These are phyloP conservation scores for Acrobasis repandana DNA, from an alignment of 2,888 invertebrate genomes.

Conservation along the genomic window DNA sequence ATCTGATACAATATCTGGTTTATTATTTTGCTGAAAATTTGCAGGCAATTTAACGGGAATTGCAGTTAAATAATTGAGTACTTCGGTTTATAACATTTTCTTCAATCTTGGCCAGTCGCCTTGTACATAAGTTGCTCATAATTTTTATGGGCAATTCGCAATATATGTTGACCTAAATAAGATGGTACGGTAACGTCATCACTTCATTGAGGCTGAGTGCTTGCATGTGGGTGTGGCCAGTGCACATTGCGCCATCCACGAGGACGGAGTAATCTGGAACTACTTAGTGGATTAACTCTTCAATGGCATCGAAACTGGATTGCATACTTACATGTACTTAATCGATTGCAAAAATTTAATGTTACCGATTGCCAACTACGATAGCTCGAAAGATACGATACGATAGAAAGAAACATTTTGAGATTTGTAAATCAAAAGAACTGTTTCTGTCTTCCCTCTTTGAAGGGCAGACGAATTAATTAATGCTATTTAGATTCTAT, in stretches of 20 bases:
- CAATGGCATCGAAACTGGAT: no score
- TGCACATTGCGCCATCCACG: constrained; percentile 42
- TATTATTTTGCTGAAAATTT: no score
- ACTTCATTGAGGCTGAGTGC: constrained; percentile 50
- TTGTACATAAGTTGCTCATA: constrained; percentile 37
- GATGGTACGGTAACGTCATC: constrained; percentile 68
- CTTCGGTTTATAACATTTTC: background rate
- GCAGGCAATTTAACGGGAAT: background rate
- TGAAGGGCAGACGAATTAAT: no score
- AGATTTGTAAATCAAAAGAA: no score
- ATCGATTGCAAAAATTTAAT: no score
- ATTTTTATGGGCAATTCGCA: constrained; percentile 64
- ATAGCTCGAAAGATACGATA: no score
- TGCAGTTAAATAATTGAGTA: background rate
- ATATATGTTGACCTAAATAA: constrained; percentile 76
- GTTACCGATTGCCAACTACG: no score
- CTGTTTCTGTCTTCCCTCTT: no score
- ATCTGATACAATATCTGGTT: no score
- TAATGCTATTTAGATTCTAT: no score
- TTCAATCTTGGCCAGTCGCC: background rate
- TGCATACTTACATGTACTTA: no score
- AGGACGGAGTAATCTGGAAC: background rate
- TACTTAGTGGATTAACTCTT: background rate
- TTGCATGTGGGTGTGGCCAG: constrained; percentile 62
- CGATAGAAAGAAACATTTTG: no score